Base-by-base conservation (phyloP, 2,888 invertebrate species). In the Acanthosoma haemorrhoidale region DNA sequence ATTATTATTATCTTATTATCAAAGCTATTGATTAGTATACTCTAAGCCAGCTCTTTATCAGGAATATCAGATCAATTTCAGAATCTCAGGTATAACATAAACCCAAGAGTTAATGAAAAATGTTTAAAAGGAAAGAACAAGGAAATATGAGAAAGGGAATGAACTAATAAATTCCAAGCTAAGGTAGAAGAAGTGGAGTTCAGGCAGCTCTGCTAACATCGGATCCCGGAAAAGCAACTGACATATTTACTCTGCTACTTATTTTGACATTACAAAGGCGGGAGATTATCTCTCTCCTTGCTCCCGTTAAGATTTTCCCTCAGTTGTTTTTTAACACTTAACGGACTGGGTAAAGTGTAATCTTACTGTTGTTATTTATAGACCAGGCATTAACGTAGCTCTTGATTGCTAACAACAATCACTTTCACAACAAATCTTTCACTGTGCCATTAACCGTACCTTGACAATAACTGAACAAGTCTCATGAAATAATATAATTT, bases 101-200 rank as follows among this genome's bases (percentile, higher is more conserved):
- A 51, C 21, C 29, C 29, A 51, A n/a, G n/a, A 25, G 51, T 25
- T 25, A 51, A 51, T 51, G 51, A 51, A 51, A 5, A 51, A 51
- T 25, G 51, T 51, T 51, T 51, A 25, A n/a, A 25, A 25, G 5
- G n/a, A n/a, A n/a, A n/a, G n/a, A 25, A 51, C 21, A 51, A 29
- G n/a, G n/a, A 29, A 51, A 51, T 0, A 18, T 3, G 25, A 13
- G 21, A 18, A 25, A 18, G n/a, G n/a, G n/a, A n/a, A 51, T 21
- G 51, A 51, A 51, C 51, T 25, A 25, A 51, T 51, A 51, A 51
- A 61, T 61, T 61, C 21, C 13, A 11, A 36, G 16, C n/a, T 34
- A 36, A 38, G 61, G 61, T n/a, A n/a, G n/a, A 38, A 61, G 61
- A 21, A 36, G 32, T 1, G n/a, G 34, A 61, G 36, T 61, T 61